Percentiles rank a stretch among this genome's conserved stretches.
These are phyloP conservation scores for Hyaena hyaena DNA, from an alignment of 2,113 vertebrate species.

Conservation along the genomic window DNA sequence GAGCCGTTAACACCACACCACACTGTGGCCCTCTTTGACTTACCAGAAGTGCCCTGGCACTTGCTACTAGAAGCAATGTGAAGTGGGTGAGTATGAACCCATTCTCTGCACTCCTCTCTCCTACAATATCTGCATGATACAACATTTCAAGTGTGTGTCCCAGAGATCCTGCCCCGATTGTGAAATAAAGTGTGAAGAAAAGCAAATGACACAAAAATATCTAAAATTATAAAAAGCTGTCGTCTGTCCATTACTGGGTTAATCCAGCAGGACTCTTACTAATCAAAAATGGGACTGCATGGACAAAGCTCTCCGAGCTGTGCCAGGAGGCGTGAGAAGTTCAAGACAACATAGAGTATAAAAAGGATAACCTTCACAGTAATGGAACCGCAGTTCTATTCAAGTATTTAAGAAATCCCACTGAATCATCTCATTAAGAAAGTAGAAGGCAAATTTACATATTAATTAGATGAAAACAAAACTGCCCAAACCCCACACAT, in stretches of 20 bases:
- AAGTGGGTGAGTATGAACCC: not conserved
- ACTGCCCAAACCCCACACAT: not conserved
- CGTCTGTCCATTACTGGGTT: not conserved
- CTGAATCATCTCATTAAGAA: not conserved
- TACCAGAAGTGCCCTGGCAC: not conserved
- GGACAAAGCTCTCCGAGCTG: not conserved
- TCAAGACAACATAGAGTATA: not conserved
- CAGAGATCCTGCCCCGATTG: not conserved
- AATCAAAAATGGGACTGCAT: not conserved
- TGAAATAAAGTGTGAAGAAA: not conserved
- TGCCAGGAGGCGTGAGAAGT: not conserved
- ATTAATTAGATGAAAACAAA: constrained; percentile 33
- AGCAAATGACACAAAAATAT: not conserved
- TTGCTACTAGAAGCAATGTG: not conserved
- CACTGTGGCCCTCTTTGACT: not conserved
- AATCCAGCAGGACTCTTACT: not conserved
- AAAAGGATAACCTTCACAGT: not conserved
- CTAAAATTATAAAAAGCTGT: not conserved
- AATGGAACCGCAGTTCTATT: not conserved
- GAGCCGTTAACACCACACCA: not conserved
- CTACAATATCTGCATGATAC: not conserved
- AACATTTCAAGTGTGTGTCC: not conserved
- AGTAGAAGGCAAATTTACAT: constrained; percentile 3
- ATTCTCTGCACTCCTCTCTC: not conserved
- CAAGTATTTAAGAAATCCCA: constrained; percentile 43